These are phyloP conservation scores for Drosophila serrata DNA, from an alignment of 1,140 invertebrate species.

Conservation along the genomic window DNA sequence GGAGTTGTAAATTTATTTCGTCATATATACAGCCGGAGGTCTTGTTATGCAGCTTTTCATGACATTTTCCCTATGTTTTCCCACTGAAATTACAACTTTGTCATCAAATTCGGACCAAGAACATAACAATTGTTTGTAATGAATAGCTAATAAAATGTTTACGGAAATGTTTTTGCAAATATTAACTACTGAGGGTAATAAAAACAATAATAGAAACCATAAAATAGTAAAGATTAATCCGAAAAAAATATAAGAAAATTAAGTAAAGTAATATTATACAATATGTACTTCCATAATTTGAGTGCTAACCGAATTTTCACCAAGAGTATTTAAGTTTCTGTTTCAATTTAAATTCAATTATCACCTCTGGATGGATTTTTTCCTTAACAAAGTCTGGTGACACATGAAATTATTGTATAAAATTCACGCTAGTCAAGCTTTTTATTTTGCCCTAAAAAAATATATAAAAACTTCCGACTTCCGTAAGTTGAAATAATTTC, in stretches of 20 bases:
- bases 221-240: not conserved
- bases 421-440: constrained; percentile 9
- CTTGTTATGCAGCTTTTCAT: constrained; percentile 42
- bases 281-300: no score
- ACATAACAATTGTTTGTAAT: not conserved
- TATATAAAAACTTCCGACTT: not conserved
- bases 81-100: constrained; percentile 38
- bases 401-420: constrained; percentile 36
- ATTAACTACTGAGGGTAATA: constrained; percentile 19
- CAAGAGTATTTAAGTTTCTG: constrained; percentile 2
- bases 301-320: not conserved
- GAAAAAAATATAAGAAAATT: not conserved
- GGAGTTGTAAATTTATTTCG: constrained; percentile 70
- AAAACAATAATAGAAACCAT: constrained; percentile 1
- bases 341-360: not conserved
- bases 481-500: constrained; percentile 28
- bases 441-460: not conserved
- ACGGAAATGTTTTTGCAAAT: constrained; percentile 21
- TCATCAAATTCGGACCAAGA: constrained; percentile 40
- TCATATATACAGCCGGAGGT: constrained; percentile 48
- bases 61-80: constrained; percentile 22
- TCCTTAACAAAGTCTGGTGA: constrained; percentile 1
- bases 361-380: constrained; percentile 1
- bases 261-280: no score
- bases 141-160: constrained; percentile 15